Evolutionary conservation across 2,113 vertebrate genomes (phyloP).

Genomic region (Mirza zaza): DNA sequence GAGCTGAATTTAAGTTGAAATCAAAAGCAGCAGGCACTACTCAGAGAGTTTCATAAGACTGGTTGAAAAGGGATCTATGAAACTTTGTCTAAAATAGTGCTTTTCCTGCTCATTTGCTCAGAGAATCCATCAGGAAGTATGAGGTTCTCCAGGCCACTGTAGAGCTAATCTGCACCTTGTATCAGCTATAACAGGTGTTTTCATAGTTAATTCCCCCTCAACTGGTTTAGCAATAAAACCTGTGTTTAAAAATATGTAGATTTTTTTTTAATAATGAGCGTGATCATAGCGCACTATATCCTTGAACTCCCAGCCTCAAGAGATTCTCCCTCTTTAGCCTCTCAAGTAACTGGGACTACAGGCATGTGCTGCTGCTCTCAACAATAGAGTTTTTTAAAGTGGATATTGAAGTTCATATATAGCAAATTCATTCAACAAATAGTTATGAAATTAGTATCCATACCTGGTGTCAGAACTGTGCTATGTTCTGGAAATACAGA

Average conservation of each 20-base stretch:
- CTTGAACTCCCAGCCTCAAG: background rate
- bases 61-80: background rate
- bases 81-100: background rate
- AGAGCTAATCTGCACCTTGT: background rate
- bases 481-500: background rate
- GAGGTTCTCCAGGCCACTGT: background rate
- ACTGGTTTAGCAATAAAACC: background rate
- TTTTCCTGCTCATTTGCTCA: background rate
- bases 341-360: background rate
- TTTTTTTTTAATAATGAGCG: background rate
- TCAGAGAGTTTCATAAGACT: background rate
- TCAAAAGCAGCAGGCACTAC: background rate
- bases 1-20: conserved; percentile 1
- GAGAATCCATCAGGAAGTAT: background rate
- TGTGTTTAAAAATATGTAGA: background rate
- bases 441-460: background rate
- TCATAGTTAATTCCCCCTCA: background rate
- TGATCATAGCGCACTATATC: background rate
- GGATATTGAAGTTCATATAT: background rate
- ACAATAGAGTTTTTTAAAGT: background rate
- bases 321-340: background rate
- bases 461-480: background rate
- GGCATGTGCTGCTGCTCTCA: background rate
- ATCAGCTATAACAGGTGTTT: background rate
- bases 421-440: background rate